Conservation (phyloP, 2,888 invertebrate genomes). For the Mechanitis messenoides region DNA sequence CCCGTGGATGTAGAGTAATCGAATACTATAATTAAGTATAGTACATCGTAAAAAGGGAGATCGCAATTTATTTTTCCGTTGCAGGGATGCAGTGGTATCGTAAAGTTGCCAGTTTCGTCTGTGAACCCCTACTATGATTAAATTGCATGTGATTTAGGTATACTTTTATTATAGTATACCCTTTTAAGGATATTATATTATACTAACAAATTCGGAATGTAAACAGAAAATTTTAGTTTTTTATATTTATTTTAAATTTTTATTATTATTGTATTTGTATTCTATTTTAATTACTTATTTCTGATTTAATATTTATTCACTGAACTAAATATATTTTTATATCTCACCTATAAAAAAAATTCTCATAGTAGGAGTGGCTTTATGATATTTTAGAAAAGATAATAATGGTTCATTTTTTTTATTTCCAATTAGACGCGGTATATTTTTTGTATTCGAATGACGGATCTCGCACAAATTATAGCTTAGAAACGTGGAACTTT, state of each 20-base stretch:
- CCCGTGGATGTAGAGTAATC: constrained; percentile 4
- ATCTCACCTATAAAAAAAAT: neutral
- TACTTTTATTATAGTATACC: neutral
- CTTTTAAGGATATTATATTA: too few relatives aligned
- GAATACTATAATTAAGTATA: constrained; percentile 33
- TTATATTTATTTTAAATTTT: too few relatives aligned
- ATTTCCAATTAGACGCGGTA: constrained; percentile 62
- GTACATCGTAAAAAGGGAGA: constrained; percentile 52
- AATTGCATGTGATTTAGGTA: constrained; percentile 7
- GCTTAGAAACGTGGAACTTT: constrained; percentile 35
- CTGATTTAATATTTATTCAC: too few relatives aligned
- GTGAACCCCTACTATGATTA: constrained; percentile 51
- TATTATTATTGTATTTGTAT: too few relatives aligned
- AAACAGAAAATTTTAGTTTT: too few relatives aligned
- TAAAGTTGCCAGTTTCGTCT: constrained; percentile 65
- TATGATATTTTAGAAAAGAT: constrained; percentile 58
- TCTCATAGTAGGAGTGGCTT: constrained; percentile 33
- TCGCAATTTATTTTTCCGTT: constrained; percentile 72
- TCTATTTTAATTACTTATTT: too few relatives aligned
- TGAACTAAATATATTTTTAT: neutral
- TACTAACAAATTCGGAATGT: too few relatives aligned
- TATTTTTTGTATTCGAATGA: constrained; percentile 38
- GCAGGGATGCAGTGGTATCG: constrained; percentile 69
- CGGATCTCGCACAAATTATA: constrained; percentile 55
- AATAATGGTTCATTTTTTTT: constrained; percentile 68